Base-by-base conservation (phyloP, 2,888 invertebrate genomes). In the Tenthredo mesomela region DNA sequence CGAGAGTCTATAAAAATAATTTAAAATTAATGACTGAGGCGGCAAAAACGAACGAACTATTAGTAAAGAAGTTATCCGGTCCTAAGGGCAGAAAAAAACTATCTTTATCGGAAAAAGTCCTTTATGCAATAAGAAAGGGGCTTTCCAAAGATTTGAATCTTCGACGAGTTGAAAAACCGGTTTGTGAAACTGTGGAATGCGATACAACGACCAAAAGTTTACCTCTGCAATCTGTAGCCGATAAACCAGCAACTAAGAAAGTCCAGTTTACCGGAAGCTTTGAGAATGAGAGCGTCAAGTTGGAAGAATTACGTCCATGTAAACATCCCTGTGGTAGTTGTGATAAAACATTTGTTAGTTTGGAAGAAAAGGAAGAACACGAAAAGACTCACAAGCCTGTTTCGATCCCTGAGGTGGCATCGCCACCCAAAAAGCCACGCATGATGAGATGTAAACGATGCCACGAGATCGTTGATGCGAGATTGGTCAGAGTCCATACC, bases 371-470 rank as follows among this genome's bases (percentile, higher is more conserved):
- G 0, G 90, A 91, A 29, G 85, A 83, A 1, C 93, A 93, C n/a
- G 88, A 90, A 18, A 88, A 87, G 1, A 84, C 82, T 18, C 92
- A 92, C 58, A 89, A 89, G 78, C 47, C 77, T 15, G 21, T 82
- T 25, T 1, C 12, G 40, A 40, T 43, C 5, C 7, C 18, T 5
- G 43, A 75, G 29, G 15, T 43, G 9, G 29, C 12, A n/a, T 21
- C 58, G 15, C 58, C 47, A 6, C 80, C 86, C 43, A 85, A 86
- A 1, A 92, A 91, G 47, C 89, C 89, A 2, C 92, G 92, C 78
- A 89, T 91, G 86, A 93, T 93, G 93, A 89, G 93, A 29, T 93
- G 93, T 73, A 93, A 92, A 84, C 87, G 92, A 50, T 93, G 93
- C 29, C 92, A 93, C 29, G 92, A 91, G 82, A 90, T 93, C 33